Evolutionary conservation across 2,113 vertebrate species (phyloP).

Genomic region (Haemorhous mexicanus): DNA sequence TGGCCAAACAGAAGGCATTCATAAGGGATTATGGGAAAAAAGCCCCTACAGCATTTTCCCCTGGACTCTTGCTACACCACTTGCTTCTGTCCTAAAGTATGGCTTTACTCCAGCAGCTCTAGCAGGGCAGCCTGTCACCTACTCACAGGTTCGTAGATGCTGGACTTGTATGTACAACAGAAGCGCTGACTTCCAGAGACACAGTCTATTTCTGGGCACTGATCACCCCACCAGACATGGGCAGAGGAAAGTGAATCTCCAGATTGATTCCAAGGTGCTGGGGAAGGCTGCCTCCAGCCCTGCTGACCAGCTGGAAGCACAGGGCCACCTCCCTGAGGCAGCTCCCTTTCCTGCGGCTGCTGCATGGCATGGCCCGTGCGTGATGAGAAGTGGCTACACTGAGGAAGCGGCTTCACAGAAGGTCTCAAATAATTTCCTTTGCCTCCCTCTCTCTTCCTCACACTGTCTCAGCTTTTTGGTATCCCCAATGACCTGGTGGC

Average conservation of each 20-base stretch:
- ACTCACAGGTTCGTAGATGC: fast-evolving
- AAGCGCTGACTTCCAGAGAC: not conserved
- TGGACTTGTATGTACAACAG: fast-evolving
- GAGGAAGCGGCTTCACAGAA: not conserved
- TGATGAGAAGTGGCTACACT: fast-evolving
- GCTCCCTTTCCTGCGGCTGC: fast-evolving
- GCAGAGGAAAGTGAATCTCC: not conserved
- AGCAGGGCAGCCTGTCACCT: not conserved
- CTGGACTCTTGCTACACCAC: fast-evolving
- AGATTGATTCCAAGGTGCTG: fast-evolving
- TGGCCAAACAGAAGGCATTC: not conserved
- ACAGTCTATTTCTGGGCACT: not conserved
- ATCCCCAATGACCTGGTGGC: not conserved
- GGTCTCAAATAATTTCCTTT: not conserved
- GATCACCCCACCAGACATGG: fast-evolving
- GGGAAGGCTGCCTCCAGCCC: not conserved
- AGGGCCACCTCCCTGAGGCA: not conserved
- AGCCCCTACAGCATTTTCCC: not conserved
- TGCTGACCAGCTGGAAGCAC: fast-evolving
- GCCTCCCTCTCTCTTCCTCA: not conserved
- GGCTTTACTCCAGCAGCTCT: not conserved
- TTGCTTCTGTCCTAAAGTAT: not conserved
- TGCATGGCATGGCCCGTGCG: fast-evolving
- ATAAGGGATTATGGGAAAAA: not conserved
- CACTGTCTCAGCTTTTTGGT: not conserved